phyloP scores from a whole-genome alignment of 2,797 vertebrate species.

The Lemur catta region DNA sequence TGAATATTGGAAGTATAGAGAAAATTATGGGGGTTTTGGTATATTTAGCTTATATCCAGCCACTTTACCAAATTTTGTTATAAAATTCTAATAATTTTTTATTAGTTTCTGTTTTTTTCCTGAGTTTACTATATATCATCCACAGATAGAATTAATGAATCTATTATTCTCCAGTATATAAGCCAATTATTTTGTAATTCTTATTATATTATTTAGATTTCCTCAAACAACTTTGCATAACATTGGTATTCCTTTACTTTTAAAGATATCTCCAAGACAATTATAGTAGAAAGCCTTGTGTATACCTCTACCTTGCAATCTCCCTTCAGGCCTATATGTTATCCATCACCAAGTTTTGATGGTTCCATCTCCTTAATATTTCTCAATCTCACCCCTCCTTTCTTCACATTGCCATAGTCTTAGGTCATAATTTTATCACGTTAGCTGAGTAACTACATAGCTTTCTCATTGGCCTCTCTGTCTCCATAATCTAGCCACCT shows the following conservation, averaged over 20 bases:
- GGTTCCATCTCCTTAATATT: not conserved
- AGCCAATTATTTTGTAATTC: not conserved
- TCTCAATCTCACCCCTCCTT: not conserved
- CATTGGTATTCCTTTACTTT: not conserved
- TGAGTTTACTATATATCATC: not conserved
- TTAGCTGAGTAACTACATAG: not conserved
- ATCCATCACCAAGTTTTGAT: not conserved
- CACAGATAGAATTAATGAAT: not conserved
- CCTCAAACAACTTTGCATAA: not conserved
- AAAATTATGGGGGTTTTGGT: not conserved
- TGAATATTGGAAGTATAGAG: not conserved
- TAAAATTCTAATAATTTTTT: not conserved
- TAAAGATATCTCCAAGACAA: not conserved
- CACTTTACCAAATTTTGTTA: not conserved
- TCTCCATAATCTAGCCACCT: not conserved
- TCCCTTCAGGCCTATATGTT: not conserved
- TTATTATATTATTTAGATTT: not conserved
- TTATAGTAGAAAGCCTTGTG: fast-evolving
- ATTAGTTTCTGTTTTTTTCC: not conserved
- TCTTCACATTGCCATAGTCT: not conserved
- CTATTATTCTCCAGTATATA: not conserved
- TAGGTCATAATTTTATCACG: not conserved
- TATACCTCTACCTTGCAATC: not conserved
- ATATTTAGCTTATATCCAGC: conserved; percentile 59
- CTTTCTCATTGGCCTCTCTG: not conserved